Conservation (phyloP, 2,113 vertebrate genomes). For the Pteronura brasiliensis region DNA sequence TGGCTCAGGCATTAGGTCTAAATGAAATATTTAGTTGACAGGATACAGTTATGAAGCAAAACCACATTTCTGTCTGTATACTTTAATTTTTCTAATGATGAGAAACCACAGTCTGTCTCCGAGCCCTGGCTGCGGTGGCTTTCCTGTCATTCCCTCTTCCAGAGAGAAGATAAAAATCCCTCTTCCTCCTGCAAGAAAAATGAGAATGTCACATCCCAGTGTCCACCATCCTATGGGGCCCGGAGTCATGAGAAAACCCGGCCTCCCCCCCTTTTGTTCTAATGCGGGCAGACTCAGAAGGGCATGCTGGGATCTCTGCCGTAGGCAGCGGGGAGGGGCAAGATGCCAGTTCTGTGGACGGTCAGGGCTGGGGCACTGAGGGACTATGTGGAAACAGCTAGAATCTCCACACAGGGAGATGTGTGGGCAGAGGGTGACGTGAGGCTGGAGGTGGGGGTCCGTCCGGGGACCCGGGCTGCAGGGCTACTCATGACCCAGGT, state of each 20-base stretch:
- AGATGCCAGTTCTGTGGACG: background rate
- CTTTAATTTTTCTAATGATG: slow-evolving; percentile 88
- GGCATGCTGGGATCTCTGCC: background rate
- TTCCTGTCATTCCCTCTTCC: slow-evolving; percentile 74
- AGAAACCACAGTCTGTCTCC: slow-evolving; percentile 79
- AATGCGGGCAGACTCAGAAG: background rate
- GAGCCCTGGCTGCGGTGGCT: slow-evolving; percentile 57
- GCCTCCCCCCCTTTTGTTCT: background rate
- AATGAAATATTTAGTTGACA: slow-evolving; percentile 90
- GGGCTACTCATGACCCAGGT: background rate
- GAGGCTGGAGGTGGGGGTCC: rapidly evolving
- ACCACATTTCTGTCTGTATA: slow-evolving; percentile 83
- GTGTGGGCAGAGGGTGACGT: rapidly evolving
- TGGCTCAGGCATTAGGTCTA: slow-evolving; percentile 84
- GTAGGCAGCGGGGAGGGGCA: background rate
- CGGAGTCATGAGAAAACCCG: slow-evolving; percentile 27
- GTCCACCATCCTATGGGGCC: slow-evolving; percentile 13
- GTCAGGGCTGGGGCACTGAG: background rate
- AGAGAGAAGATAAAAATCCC: slow-evolving; percentile 78
- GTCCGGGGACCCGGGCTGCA: too few relatives aligned
- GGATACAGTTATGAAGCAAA: slow-evolving; percentile 85
- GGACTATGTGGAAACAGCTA: background rate
- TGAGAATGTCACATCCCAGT: slow-evolving; percentile 62
- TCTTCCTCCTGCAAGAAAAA: slow-evolving; percentile 76
- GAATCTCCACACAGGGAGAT: background rate